Evolutionary conservation across 2,797 vertebrate species (phyloP), one percentile per base, ranked within the genome.

Genomic region (Helicolenus hilgendorfi): DNA sequence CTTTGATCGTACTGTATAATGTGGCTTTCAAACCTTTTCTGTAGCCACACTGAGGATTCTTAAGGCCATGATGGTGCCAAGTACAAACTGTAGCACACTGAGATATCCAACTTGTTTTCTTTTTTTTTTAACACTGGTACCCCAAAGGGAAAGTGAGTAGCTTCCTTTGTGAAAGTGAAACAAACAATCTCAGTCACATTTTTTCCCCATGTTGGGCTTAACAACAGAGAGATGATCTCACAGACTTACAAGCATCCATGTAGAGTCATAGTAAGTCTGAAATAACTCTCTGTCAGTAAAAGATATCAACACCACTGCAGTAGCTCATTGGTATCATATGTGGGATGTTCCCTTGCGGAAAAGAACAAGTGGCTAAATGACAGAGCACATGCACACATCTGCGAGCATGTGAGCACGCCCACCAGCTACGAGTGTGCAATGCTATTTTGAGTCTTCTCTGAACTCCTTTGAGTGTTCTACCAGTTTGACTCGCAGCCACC

Each of bases 381-480:
- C 70, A 90, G 83, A 63, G 81, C 62, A 77, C 58, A 85, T 22
- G 69, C 80, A 89, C 71, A 91, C 88, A 92, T 93, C 71, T 93
- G 92, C 35, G 31, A 72, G 35, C 68, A 49, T 53, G 77, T 45
- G 58, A 65, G 26, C 79, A 90, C 77, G n/a, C 89, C 90, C 82
- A 92, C 84, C 80, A 81, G 55, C 76, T 82, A 27, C 73, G 62
- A 89, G 79, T 69, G 71, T 79, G 67, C 20, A 4, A 53, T 76
- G 86, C 83, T 92, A 91, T 95, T 95, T 95, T 49, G n/a, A 80
- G 84, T 55, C 45, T 53, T 33, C 82, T 91, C 85, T 86, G 84
- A 92, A 91, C 85, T 84, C 35, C 58, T 86, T 31, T 74, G 78
- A 69, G 80, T 35, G 80, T 78, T 76, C 58, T 24, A 65, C 58